phyloP scores from a whole-genome alignment of 1,140 invertebrate genomes.

The Lepidurus arcticus region DNA sequence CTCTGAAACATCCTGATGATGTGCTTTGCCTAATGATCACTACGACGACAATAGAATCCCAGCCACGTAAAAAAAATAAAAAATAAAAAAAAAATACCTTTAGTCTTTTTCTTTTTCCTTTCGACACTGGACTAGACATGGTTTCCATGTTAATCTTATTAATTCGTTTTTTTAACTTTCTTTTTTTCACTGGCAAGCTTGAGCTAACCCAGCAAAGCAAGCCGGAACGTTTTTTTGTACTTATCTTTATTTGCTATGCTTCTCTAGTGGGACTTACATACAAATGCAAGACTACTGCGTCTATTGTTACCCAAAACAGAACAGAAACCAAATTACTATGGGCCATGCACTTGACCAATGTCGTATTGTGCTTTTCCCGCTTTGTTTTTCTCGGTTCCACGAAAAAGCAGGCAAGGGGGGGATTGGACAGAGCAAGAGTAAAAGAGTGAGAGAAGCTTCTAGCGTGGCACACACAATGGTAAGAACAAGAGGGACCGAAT shows the following conservation, averaged over 20 bases:
- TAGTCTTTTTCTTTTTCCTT: background rate
- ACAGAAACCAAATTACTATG: background rate
- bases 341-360: background rate
- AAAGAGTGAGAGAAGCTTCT: background rate
- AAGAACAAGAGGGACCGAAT: background rate
- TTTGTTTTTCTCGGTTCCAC: background rate
- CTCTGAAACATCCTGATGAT: background rate
- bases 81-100: background rate
- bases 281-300: background rate
- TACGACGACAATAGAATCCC: background rate
- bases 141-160: constrained; percentile 8
- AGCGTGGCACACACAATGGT: background rate
- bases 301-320: background rate
- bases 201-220: no score
- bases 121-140: background rate
- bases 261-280: no score
- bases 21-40: background rate
- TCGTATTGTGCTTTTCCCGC: background rate
- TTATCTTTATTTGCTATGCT: no score
- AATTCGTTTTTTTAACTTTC: background rate
- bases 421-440: background rate
- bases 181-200: background rate
- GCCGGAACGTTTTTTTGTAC: no score
- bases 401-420: background rate
- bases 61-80: background rate